A percentile compares a stretch with the other conserved stretches of the same genome.
phyloP scores from a whole-genome alignment of 37 sponge, comb jelly and placozoan genomes.

The Tethya wilhelma region DNA sequence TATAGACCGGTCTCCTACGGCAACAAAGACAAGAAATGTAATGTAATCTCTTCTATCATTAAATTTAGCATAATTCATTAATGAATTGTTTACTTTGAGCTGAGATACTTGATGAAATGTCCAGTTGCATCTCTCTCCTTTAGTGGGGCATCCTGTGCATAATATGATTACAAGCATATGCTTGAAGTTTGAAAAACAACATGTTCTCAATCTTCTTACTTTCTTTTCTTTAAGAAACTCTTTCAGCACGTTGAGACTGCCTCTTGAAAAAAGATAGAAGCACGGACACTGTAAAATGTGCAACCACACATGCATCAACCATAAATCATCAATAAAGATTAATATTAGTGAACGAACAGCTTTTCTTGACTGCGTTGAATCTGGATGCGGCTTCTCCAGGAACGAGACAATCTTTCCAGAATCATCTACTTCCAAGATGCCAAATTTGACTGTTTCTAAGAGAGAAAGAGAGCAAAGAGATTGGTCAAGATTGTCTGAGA shows the following conservation, averaged over 20 bases:
- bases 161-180: neutral
- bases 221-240: conserved; percentile 64
- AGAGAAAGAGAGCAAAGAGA: neutral
- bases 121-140: conserved; percentile 75
- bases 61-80: too few relatives aligned
- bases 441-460: conserved; percentile 40
- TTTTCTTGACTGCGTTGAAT: conserved; percentile 35
- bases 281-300: conserved; percentile 67
- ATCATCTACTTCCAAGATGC: conserved; percentile 67
- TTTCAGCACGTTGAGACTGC: conserved; percentile 16
- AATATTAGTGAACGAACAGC: conserved; percentile 43
- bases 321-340: neutral
- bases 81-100: conserved; percentile 8
- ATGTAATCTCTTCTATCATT: neutral
- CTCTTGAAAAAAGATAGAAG: conserved; percentile 59
- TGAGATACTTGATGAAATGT: conserved; percentile 68
- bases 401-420: conserved; percentile 37
- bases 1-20: conserved; percentile 50
- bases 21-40: neutral
- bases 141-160: conserved; percentile 47
- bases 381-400: conserved; percentile 69
- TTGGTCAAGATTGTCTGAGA: neutral
- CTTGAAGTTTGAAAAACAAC: neutral
- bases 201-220: conserved; percentile 13
- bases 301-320: too few relatives aligned